Base-by-base conservation (phyloP, 2,888 invertebrate genomes). In the Salticus scenicus region DNA sequence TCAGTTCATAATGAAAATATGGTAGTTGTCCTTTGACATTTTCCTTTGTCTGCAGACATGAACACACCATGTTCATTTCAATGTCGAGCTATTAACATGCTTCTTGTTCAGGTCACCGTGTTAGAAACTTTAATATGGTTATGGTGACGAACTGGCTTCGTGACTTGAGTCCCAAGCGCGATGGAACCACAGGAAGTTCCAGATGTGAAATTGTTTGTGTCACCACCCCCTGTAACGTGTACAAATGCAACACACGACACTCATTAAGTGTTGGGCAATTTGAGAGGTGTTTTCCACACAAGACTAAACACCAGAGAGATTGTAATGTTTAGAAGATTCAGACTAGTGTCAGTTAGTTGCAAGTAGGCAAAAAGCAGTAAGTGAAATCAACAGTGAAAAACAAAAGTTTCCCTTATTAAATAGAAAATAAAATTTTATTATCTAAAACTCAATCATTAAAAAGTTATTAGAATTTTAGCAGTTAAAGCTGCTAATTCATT, bases 151-250 rank as follows among this genome's bases (percentile, higher is more conserved):
- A 20, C 30, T 4, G 20, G 63, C 67, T 82, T 79, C 85, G 85
- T 85, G 85, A 85, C 85, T 70, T 71, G 79, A 51, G 37, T 70
- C 28, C 70, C 14, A 28, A 79, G 75, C 77, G 74, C 75, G 81
- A 70, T 69, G 14, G n/a, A 27, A 51, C 74, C 73, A 63, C 85
- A 79, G 85, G 85, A 85, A 85, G 85, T 85, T 37, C 79, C 85
- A 85, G 85, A 85, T 85, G 85, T 79, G 79, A 64, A 63, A 42
- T 57, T 47, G 69, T 41, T 42, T 57, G 41, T 66, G 28, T 47
- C 47, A 67, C 12, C 57, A 63, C 73, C 76, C 31, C 30, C 51
- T 41, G 69, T 81, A 75, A 80, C 79, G 79, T 80, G 79, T 75
- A 33, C 41, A 70, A 57, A 28, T 66, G 47, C 24, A 37, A 73